These are phyloP conservation scores for Cephus sareptanus DNA, from an alignment of 2,888 invertebrate genomes.

Conservation along the genomic window DNA sequence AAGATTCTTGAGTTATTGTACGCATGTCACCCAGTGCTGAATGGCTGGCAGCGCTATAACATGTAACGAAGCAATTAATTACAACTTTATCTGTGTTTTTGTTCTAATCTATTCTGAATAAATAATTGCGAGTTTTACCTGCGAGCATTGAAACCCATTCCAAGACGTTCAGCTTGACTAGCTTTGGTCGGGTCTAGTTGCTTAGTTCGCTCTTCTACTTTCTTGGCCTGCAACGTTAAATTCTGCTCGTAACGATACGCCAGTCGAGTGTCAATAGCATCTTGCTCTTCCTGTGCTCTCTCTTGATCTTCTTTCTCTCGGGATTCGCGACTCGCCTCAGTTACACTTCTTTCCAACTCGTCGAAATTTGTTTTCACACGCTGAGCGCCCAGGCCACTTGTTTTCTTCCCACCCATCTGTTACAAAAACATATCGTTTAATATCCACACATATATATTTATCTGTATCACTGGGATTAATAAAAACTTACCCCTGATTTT, in stretches of 20 bases:
- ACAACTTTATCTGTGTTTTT: neutral
- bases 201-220: slow-evolving; percentile 79
- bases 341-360: slow-evolving; percentile 92
- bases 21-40: slow-evolving; percentile 93
- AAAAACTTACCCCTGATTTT: slow-evolving; percentile 73
- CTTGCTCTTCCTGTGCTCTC: slow-evolving; percentile 76
- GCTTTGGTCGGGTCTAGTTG: slow-evolving; percentile 84
- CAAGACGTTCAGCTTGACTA: slow-evolving; percentile 89
- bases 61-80: slow-evolving; percentile 29
- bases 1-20: slow-evolving; percentile 84
- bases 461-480: neutral
- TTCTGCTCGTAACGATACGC: slow-evolving; percentile 79
- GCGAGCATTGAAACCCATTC: slow-evolving; percentile 83
- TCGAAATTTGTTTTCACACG: slow-evolving; percentile 95
- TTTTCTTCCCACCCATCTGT: slow-evolving; percentile 85
- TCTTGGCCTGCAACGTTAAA: slow-evolving; percentile 75
- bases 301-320: slow-evolving; percentile 61
- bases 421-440: slow-evolving; percentile 15
- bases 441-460: slow-evolving; percentile 14
- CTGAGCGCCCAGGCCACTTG: slow-evolving; percentile 90
- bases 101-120: neutral
- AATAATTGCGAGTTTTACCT: slow-evolving; percentile 59
- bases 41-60: slow-evolving; percentile 77
- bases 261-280: slow-evolving; percentile 73
- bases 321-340: slow-evolving; percentile 69